Conservation (phyloP, 2,113 vertebrate genomes). For the Cephalopholis sonnerati region DNA sequence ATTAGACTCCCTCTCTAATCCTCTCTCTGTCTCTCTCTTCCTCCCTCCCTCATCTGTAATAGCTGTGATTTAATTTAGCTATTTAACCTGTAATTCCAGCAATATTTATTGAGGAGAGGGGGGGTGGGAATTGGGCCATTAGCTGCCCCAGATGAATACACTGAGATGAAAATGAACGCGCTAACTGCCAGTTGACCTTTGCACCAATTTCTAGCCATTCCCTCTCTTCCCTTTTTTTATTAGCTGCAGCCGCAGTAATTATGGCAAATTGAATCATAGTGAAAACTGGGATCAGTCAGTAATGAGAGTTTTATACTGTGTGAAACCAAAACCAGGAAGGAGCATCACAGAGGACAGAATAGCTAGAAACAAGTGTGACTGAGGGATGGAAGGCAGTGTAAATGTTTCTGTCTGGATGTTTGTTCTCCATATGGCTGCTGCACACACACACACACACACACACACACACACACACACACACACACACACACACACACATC, state of each 20-base stretch:
- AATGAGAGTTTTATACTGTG: conserved; percentile 96
- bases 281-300: conserved; percentile 94
- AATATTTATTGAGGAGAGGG: conserved; percentile 99
- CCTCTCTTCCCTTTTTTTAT: conserved; percentile 86
- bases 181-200: conserved; percentile 99
- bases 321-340: conserved; percentile 43
- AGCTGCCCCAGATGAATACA: conserved; percentile 98
- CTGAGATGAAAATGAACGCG: conserved; percentile 99
- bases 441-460: conserved; percentile 24
- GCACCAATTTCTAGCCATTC: conserved; percentile 90
- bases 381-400: not conserved
- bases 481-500: conserved; percentile 1
- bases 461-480: conserved; percentile 1
- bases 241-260: conserved; percentile 96
- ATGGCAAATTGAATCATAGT: conserved; percentile 94
- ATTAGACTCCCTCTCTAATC: conserved; percentile 43
- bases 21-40: conserved; percentile 19
- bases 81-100: conserved; percentile 99
- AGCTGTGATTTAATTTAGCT: conserved; percentile 99
- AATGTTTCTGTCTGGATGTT: not conserved
- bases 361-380: not conserved
- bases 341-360: not conserved
- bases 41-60: conserved; percentile 87
- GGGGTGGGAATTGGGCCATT: conserved; percentile 95
- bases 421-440: conserved; percentile 20